Evolutionary conservation across 2,113 vertebrate genomes (phyloP).

Genomic region (Archocentrus centrarchus): DNA sequence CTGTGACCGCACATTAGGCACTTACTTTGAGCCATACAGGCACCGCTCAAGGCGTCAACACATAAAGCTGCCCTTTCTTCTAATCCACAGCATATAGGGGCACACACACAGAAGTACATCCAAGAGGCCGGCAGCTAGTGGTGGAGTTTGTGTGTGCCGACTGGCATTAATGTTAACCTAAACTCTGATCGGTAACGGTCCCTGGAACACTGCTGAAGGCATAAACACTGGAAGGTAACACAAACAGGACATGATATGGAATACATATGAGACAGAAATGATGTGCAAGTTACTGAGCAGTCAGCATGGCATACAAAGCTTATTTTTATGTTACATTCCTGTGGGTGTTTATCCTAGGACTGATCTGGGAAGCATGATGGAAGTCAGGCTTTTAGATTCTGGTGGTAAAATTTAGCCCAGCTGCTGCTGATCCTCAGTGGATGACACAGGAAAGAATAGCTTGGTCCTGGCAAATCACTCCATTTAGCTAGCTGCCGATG

Average conservation of each 20-base stretch:
- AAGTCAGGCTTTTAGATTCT: constrained; percentile 3
- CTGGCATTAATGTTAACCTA: constrained; percentile 54
- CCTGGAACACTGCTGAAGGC: constrained; percentile 48
- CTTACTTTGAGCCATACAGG: constrained; percentile 57
- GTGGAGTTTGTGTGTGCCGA: constrained; percentile 4
- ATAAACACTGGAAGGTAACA: constrained; percentile 52
- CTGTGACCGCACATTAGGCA: constrained; percentile 70
- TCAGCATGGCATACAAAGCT: neutral
- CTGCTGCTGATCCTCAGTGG: neutral
- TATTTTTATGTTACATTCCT: constrained; percentile 29
- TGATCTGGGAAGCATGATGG: constrained; percentile 16
- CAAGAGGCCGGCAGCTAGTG: constrained; percentile 26
- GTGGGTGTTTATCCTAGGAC: neutral
- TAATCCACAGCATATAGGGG: constrained; percentile 61
- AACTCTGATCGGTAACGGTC: constrained; percentile 49
- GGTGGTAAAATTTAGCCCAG: constrained; percentile 4
- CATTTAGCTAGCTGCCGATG: neutral
- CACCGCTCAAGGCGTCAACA: constrained; percentile 70
- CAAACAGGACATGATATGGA: constrained; percentile 43
- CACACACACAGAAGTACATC: constrained; percentile 36
- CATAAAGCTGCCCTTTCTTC: constrained; percentile 69
- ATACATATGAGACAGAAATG: constrained; percentile 11
- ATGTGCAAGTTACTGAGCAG: constrained; percentile 18
- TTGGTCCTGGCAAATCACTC: neutral
- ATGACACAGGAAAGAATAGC: neutral